Evolutionary conservation across 2,113 vertebrate species (phyloP).

Genomic region (Urocitellus parryii): DNA sequence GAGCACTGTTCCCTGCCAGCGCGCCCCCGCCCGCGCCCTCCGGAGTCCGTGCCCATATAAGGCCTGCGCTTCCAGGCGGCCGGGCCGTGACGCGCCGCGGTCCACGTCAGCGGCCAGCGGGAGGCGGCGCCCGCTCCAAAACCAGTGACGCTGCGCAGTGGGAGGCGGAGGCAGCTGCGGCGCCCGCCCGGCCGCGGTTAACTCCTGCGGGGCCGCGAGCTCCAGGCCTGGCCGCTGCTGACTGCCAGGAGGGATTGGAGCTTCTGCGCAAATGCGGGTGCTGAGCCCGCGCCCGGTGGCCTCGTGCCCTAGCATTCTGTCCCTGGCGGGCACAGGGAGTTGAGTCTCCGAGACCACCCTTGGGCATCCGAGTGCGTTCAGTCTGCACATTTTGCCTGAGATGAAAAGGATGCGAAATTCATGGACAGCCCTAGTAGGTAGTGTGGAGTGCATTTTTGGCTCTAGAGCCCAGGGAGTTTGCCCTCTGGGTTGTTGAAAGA

Average conservation of each 20-base stretch:
- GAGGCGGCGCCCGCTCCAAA: slow-evolving; percentile 34
- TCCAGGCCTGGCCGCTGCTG: background rate
- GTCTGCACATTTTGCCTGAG: background rate
- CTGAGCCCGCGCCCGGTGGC: fast-evolving
- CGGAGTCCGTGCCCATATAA: slow-evolving; percentile 80
- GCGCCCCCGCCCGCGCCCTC: background rate
- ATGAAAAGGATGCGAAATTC: background rate
- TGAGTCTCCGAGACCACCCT: background rate
- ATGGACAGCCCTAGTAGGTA: fast-evolving
- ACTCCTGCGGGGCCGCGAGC: background rate
- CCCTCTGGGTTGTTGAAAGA: background rate
- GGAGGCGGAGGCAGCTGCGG: background rate
- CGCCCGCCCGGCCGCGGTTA: background rate
- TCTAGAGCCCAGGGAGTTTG: background rate
- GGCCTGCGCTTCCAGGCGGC: slow-evolving; percentile 81
- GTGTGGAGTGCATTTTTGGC: background rate
- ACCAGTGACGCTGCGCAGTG: slow-evolving; percentile 74
- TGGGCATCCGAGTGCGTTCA: background rate
- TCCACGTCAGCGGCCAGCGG: slow-evolving; percentile 80
- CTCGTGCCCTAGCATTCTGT: fast-evolving
- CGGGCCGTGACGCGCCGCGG: slow-evolving; percentile 71
- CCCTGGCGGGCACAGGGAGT: background rate
- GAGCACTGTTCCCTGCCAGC: background rate
- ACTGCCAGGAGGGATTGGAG: background rate
- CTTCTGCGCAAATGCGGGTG: too few species aligned